Conservation (phyloP, 2,113 vertebrate genomes). For the Tachysurus vachellii region DNA sequence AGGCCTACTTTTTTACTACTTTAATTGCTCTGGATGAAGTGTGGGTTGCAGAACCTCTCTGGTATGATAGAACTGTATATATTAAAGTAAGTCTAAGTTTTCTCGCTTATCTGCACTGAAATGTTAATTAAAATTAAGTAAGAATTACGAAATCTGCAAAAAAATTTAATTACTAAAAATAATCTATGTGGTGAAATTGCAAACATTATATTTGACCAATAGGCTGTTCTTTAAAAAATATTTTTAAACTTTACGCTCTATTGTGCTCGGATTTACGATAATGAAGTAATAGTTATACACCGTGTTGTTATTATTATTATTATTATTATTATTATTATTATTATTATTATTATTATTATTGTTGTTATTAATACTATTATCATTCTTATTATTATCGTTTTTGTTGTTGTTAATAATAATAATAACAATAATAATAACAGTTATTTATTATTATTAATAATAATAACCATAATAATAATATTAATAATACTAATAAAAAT, state of each 20-base stretch:
- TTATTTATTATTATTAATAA: not conserved
- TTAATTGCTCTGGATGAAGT: conserved; percentile 50
- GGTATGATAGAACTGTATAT: conserved; percentile 29
- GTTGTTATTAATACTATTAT: no score
- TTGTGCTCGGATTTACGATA: not conserved
- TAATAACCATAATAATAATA: not conserved
- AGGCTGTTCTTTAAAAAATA: not conserved
- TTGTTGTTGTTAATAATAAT: conserved; percentile 4
- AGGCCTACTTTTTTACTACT: conserved; percentile 42
- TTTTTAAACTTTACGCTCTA: not conserved
- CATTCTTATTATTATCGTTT: no score
- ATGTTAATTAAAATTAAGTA: not conserved
- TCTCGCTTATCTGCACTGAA: conserved; percentile 57
- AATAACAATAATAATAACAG: not conserved
- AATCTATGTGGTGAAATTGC: not conserved
- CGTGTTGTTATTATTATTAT: no score
- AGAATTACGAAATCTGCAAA: not conserved
- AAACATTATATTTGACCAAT: not conserved
- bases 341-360: no score
- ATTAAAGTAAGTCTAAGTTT: conserved; percentile 13
- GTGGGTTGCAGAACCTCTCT: conserved; percentile 43
- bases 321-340: no score
- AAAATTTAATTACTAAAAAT: not conserved
- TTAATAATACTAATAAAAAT: not conserved
- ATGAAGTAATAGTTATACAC: not conserved